Base-by-base conservation (phyloP, 2,797 vertebrate genomes). In the Smutsia gigantea region DNA sequence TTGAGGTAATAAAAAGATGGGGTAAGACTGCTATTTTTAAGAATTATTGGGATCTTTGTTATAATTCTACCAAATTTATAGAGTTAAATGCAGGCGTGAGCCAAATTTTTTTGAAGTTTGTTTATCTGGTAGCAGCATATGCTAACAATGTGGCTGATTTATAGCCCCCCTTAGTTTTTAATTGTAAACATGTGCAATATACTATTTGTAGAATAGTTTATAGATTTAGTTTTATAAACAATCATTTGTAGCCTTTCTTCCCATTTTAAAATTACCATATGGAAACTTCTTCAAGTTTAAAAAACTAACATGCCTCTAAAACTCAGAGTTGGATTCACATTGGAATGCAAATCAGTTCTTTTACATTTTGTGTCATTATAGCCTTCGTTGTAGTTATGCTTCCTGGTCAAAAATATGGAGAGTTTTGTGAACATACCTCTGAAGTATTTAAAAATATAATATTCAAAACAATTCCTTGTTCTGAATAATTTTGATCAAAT, bases 181-280 rank as follows among this genome's bases (percentile, higher is more conserved):
- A 57, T 87, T 93, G 39, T 78, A 87, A 93, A 78, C 29, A 37
- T 71, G 25, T 77, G 15, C 71, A 46, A 78, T 66, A 72, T n/a
- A 90, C 19, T 87, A 39, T 87, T 93, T 83, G 0, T 19, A 86
- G 59, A 75, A 79, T 63, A 77, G 51, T 79, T 81, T 46, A 29
- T 23, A 78, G 53, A 93, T 90, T 87, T 83, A 55, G 31, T 64
- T 90, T 86, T 46, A 90, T 39, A 93, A 90, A 75, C 31, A 78
- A 63, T 77, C n/a, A 37, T 71, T 82, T 90, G 57, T n/a, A 79
- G 23, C 63, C 13, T 86, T 23, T 46, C n/a, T 91, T 77, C 64
- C 53, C 25, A 71, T 10, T 93, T 86, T n/a, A 81, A 81, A 93
- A 86, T 93, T 31, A 77, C 34, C 49, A 69, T 69, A 66, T 81